Evolutionary conservation across 2,113 vertebrate species (phyloP).

Genomic region (Pleuronectes platessa): DNA sequence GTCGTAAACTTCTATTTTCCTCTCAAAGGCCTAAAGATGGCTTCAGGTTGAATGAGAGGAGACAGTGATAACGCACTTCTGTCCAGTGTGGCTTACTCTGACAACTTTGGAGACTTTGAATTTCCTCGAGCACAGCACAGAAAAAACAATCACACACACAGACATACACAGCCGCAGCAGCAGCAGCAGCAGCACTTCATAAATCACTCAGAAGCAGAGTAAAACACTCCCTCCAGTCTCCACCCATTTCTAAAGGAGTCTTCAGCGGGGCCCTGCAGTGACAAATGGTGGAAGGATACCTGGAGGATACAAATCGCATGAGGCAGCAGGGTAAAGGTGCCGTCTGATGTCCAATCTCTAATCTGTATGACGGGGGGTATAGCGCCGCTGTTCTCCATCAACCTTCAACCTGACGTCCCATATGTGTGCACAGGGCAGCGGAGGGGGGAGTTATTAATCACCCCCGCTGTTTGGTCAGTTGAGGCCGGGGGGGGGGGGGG

Average conservation of each 20-base stretch:
- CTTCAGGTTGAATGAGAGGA: neutral
- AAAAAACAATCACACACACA: conserved; percentile 7
- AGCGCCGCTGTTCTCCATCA: conserved; percentile 75
- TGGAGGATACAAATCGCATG: conserved; percentile 71
- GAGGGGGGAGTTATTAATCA: conserved; percentile 77
- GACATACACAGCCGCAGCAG: neutral
- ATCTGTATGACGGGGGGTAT: conserved; percentile 67
- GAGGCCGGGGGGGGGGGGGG: neutral
- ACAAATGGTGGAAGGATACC: conserved; percentile 75
- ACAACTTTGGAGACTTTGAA: conserved; percentile 47
- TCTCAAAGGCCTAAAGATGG: conserved; percentile 3
- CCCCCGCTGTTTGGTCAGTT: conserved; percentile 46
- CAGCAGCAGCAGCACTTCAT: conserved; percentile 39
- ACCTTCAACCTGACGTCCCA: conserved; percentile 79
- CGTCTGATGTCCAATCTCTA: conserved; percentile 65
- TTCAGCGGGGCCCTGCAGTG: conserved; percentile 50
- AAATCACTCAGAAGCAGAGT: conserved; percentile 63
- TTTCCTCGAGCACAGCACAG: conserved; percentile 29
- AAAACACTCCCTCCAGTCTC: conserved; percentile 18
- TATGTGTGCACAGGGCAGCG: conserved; percentile 79
- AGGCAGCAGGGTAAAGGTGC: conserved; percentile 47
- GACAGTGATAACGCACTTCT: conserved; percentile 4
- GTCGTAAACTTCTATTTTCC: neutral
- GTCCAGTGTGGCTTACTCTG: conserved; percentile 20
- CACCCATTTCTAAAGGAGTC: conserved; percentile 53